phyloP scores from a whole-genome alignment of 2,888 invertebrate genomes.

The Polydrusus pterygomalis region DNA sequence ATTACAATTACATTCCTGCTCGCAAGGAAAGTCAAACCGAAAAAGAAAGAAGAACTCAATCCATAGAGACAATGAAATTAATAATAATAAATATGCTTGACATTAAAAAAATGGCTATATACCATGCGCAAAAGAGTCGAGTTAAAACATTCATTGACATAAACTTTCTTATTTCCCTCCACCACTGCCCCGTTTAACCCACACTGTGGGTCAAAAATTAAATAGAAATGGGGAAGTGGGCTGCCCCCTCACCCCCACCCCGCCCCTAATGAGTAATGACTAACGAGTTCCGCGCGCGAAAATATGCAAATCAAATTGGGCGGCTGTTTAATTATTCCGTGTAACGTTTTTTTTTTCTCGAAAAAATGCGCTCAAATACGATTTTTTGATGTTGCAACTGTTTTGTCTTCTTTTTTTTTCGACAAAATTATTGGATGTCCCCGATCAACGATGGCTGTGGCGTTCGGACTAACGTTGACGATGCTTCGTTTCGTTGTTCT shows the following conservation, averaged over 20 bases:
- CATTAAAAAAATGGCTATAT: too few relatives aligned
- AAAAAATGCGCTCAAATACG: conserved; percentile 66
- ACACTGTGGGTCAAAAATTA: conserved; percentile 54
- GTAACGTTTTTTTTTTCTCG: conserved; percentile 62
- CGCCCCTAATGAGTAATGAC: conserved; percentile 73
- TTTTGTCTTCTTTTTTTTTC: conserved; percentile 3
- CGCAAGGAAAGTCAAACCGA: too few relatives aligned
- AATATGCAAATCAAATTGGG: conserved; percentile 74
- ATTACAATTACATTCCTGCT: too few relatives aligned
- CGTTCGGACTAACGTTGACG: conserved; percentile 1
- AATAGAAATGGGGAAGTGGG: conserved; percentile 50
- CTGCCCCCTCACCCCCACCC: conserved; percentile 67
- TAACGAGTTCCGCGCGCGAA: conserved; percentile 72
- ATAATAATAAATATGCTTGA: too few relatives aligned
- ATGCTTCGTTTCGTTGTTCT: conserved; percentile 2
- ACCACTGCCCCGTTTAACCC: conserved; percentile 42
- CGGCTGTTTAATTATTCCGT: conserved; percentile 71
- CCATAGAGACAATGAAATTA: too few relatives aligned
- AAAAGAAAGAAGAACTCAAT: too few relatives aligned
- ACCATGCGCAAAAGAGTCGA: too few relatives aligned
- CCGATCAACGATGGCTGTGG: background rate
- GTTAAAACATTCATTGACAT: too few relatives aligned
- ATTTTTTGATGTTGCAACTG: conserved; percentile 61
- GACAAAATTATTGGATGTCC: conserved; percentile 19
- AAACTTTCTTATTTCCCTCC: conserved; percentile 3